Percentiles rank a stretch among this genome's conserved stretches.
These are phyloP conservation scores for Myathropa florea DNA, from an alignment of 2,888 invertebrate species.

Conservation along the genomic window DNA sequence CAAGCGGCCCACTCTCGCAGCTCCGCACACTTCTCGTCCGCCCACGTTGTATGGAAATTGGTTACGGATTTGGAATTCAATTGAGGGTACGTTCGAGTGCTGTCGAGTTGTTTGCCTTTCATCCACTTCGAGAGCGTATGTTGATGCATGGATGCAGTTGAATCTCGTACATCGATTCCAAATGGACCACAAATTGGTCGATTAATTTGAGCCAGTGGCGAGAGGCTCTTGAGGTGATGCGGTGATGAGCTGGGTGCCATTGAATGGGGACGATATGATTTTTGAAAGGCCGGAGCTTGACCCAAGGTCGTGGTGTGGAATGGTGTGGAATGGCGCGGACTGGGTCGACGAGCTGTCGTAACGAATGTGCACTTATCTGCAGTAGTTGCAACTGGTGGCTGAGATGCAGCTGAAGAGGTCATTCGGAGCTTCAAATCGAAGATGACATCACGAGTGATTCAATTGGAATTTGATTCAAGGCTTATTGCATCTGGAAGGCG, in stretches of 20 bases:
- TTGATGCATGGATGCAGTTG: constrained; percentile 22
- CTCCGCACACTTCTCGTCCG: constrained; percentile 35
- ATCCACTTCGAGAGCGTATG: constrained; percentile 21
- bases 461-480: background rate
- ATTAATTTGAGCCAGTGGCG: background rate
- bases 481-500: background rate
- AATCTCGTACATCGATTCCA: background rate
- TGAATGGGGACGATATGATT: background rate
- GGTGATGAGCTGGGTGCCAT: background rate
- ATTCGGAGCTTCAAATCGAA: too few relatives aligned
- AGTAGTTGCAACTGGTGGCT: background rate
- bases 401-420: background rate
- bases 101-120: constrained; percentile 49
- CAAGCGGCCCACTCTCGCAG: background rate
- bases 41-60: constrained; percentile 59
- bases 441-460: background rate
- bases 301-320: background rate
- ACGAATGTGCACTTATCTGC: background rate
- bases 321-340: too few relatives aligned
- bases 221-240: constrained; percentile 5
- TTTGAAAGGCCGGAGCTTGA: background rate
- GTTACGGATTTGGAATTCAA: constrained; percentile 34
- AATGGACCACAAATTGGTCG: constrained; percentile 18
- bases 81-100: constrained; percentile 34
- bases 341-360: background rate